Evolutionary conservation across 2,797 vertebrate species (phyloP), one percentile per base, ranked within the genome.

Genomic region (Sebastes miniatus): DNA sequence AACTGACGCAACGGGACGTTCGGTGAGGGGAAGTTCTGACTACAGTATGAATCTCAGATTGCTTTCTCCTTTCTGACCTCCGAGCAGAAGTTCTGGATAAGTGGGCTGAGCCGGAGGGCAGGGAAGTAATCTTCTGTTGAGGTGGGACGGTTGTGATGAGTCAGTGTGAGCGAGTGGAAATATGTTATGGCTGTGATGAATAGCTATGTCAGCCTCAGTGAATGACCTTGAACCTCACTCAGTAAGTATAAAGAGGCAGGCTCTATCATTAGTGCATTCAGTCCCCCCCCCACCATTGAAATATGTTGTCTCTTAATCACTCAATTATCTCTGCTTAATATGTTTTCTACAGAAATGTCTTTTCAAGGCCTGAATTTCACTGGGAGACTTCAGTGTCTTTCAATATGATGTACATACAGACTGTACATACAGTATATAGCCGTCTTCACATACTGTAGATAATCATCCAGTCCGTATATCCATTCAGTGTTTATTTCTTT

Each of bases 221-320:
- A 83, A 69, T 62, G 77, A 87, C 87, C 87, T 91, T 83, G 72
- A 83, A 79, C 76, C 78, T 79, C 22, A 39, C 70, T 86, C 75
- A 65, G 75, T 71, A 83, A 77, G 50, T 73, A 77, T 76, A 50
- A 84, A 79, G 69, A 73, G 39, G 69, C 50, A 25, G 71, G 76
- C 66, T 86, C 67, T 47, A 63, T 82, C 78, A 82, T 73, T 73
- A 79, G 31, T 20, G 80, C 75, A 86, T 88, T 85, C 63, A 84
- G 64, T 80, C 81, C 47, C 27, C 73, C 73, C 76, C 27, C 70
- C 77, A 10, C 74, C 52, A 83, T 73, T 86, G 73, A 76, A 90
- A 86, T 71, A 70, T 73, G 71, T 80, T 77, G 73, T 74, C 67
- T 89, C 62, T 85, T 88, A 83, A 91, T 90, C 77, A 81, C 77